Evolutionary conservation across 2,113 vertebrate species (phyloP).

Genomic region (Bubo bubo): DNA sequence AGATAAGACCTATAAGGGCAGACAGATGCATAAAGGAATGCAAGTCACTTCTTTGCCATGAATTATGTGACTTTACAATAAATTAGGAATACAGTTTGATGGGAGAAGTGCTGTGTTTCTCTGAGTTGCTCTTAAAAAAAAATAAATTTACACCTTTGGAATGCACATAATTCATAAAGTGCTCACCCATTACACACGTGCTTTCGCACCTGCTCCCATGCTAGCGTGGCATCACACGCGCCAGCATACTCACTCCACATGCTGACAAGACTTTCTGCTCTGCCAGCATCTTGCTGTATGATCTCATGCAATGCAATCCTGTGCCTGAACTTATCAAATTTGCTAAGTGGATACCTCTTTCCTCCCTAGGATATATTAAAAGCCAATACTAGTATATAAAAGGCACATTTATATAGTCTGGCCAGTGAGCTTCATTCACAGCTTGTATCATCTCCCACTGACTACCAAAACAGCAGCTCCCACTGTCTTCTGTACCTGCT

Average conservation of each 20-base stretch:
- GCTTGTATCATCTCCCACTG: neutral
- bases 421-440: neutral
- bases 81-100: neutral
- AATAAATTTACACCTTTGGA: neutral
- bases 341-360: neutral
- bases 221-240: rapidly evolving
- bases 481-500: neutral
- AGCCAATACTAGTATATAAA: neutral
- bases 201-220: rapidly evolving
- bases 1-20: neutral
- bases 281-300: neutral
- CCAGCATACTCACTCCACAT: neutral
- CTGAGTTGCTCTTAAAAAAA: neutral
- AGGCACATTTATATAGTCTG: neutral
- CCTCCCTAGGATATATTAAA: neutral
- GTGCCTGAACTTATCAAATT: neutral
- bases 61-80: neutral
- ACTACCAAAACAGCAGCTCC: neutral
- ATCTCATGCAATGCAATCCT: neutral
- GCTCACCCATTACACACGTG: rapidly evolving
- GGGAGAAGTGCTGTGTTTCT: neutral
- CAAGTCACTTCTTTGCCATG: neutral
- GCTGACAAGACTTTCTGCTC: neutral
- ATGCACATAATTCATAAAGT: rapidly evolving
- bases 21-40: neutral